Base-by-base conservation (phyloP, 1,140 invertebrate species). In the Formica exsecta region DNA sequence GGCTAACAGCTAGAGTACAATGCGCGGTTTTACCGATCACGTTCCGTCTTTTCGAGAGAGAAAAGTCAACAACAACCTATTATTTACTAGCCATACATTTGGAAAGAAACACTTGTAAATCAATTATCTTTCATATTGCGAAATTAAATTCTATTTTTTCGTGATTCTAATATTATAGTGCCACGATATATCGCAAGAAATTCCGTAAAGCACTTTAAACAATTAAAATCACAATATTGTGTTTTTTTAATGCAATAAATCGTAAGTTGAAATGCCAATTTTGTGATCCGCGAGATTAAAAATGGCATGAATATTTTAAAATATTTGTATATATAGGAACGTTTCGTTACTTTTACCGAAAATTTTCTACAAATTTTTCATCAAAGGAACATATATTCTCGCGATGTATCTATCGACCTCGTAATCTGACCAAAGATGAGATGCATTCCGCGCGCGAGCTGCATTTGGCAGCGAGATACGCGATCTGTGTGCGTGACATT, bases 401-500 rank as follows among this genome's bases (percentile, higher is more conserved):
- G 32, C 36, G 5, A 44, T 41, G 19, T 19, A 32, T 48, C 44
- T 36, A 2, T 8, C 54, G 13, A 22, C 29, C 6, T 3, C 29
- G 6, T 44, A 44, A 62, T 44, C 11, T 29, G 38, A 36, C 25
- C 1, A 13, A 44, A 61, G 66, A 83, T 73, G 44, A 44, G 54
- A 44, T 57, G 38, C 68, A 61, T 83, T 73, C 19, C 54, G 19
- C 51, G 65, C 38, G 65, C 54, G 51, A 71, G 51, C 54, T 59
- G 38, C 68, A 79, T 88, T 86, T 80, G 87, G 76, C 91, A 94
- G 91, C 92, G 92, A 94, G 92, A 94, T 94, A 91, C 90, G 92
- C 87, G 85, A 95, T 94, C 92, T 91, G 88, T 32, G 32, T 32
- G 32, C 0, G 32, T 94, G 94, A 95, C 93, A 92, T 95, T 94